Evolutionary conservation across 64 coral and sea anemone species (phyloP), one percentile per base, ranked within the genome.

Genomic region (Pocillopora damicornis): DNA sequence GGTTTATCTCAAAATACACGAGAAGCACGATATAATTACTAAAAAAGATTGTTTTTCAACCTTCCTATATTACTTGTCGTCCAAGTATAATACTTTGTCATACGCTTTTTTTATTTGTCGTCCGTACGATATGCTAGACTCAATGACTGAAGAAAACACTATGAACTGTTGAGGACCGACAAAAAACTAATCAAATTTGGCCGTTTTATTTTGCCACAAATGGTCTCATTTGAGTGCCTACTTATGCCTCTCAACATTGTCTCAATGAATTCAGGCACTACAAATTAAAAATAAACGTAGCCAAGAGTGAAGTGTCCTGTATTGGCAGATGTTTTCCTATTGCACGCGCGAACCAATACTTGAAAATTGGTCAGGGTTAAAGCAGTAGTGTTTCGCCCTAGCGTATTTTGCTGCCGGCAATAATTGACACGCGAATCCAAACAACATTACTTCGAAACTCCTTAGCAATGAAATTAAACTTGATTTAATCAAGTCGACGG

Each of bases 21-120:
- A 5, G 34, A 17, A 7, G 42, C 13, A 9, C 81, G 14, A 85
- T 85, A 85, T 85, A 63, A 58, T 30, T 9, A n/a, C 72, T 72
- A 85, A 85, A 65, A 85, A 73, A 85, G 81, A 85, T 85, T 85
- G 63, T 81, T 72, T 83, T 73, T 85, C 65, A 72, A 73, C 37
- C 35, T 58, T 57, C 25, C 65, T 72, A 73, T 85, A 85, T 85
- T 85, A 85, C 35, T 11, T 65, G 3, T 85, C 42, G 15, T 42
- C 57, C 37, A 65, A 85, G 18, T n/a, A 12, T 63, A 85, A 85
- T 85, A 85, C 20, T 85, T 13, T 10, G 25, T 73, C 68, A 17
- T 18, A 37, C 17, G 15, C 67, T 72, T 72, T 8, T 72, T 84
- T 56, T 37, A 56, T 25, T 83, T 73, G 45, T 36, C 72, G 10